Percentiles rank a stretch among this genome's conserved stretches.
These are phyloP conservation scores for Pempheris klunzingeri DNA, from an alignment of 2,797 vertebrate genomes.

Conservation along the genomic window DNA sequence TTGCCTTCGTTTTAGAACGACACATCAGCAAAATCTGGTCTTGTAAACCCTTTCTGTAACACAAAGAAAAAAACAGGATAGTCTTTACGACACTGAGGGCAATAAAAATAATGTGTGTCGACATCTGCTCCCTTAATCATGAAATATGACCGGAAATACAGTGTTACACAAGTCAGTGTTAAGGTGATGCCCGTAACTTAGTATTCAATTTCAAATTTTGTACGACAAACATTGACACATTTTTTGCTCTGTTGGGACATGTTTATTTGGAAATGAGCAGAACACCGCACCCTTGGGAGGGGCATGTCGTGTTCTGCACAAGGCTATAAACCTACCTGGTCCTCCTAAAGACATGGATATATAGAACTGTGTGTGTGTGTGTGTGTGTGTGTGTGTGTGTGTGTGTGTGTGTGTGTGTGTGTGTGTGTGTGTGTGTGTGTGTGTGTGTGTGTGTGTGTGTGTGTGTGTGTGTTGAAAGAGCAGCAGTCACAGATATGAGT, in stretches of 20 bases:
- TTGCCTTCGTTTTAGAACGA: constrained; percentile 51
- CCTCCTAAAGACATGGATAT: constrained; percentile 23
- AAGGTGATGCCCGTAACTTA: too few relatives aligned
- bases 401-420: constrained; percentile 14
- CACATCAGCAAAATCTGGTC: constrained; percentile 66
- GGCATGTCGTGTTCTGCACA: constrained; percentile 58
- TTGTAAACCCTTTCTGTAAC: constrained; percentile 83
- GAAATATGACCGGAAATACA: constrained; percentile 1
- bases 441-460: too few relatives aligned
- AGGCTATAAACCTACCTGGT: constrained; percentile 41
- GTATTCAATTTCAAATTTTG: neutral
- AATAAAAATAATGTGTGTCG: too few relatives aligned
- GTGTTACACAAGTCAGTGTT: neutral
- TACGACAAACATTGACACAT: constrained; percentile 28
- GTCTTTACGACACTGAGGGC: neutral
- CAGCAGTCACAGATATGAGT: constrained; percentile 8
- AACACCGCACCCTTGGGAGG: constrained; percentile 63
- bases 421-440: too few relatives aligned
- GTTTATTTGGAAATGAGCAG: constrained; percentile 64
- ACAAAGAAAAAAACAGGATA: constrained; percentile 49
- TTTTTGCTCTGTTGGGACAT: constrained; percentile 73
- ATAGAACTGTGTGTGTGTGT: constrained; percentile 22
- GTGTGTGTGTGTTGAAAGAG: constrained; percentile 25
- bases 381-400: constrained; percentile 14
- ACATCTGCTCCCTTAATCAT: neutral